Percentiles rank a stretch among this genome's conserved stretches.
Evolutionary conservation across 2,113 vertebrate genomes (phyloP).

Genomic region (Corynorhinus townsendii): DNA sequence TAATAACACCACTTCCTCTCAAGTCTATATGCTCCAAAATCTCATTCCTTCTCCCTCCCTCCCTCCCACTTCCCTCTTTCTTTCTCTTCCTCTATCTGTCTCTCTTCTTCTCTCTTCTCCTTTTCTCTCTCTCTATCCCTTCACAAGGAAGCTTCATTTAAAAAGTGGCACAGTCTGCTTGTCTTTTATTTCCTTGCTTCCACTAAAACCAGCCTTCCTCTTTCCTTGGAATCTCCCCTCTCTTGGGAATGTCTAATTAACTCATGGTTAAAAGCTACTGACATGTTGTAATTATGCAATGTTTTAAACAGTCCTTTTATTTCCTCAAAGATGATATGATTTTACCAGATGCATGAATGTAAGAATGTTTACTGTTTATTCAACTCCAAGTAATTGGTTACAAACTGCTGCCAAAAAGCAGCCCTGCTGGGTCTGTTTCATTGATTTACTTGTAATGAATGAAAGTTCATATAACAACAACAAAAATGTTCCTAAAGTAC

Average conservation of each 20-base stretch:
- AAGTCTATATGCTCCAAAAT: not conserved
- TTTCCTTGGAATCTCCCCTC: not conserved
- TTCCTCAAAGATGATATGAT: not conserved
- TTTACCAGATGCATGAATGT: not conserved
- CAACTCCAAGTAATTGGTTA: not conserved
- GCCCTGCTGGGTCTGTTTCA: not conserved
- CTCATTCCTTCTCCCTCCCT: not conserved
- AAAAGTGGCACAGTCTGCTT: not conserved
- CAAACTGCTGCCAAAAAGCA: not conserved
- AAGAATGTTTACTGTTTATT: slow-evolving; percentile 1
- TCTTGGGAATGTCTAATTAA: not conserved
- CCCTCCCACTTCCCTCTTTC: not conserved
- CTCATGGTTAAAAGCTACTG: not conserved
- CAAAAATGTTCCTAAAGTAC: not conserved
- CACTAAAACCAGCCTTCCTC: not conserved
- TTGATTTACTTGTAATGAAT: slow-evolving; percentile 1
- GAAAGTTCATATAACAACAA: not conserved
- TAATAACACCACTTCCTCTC: not conserved
- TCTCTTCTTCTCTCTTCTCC: not conserved
- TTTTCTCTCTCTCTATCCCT: not conserved
- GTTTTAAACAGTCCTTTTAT: not conserved
- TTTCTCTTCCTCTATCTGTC: not conserved
- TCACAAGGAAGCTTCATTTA: not conserved
- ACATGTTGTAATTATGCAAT: not conserved
- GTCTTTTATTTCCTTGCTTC: not conserved